phyloP scores from a whole-genome alignment of 1,140 invertebrate species.

The Trialeurodes vaporariorum region DNA sequence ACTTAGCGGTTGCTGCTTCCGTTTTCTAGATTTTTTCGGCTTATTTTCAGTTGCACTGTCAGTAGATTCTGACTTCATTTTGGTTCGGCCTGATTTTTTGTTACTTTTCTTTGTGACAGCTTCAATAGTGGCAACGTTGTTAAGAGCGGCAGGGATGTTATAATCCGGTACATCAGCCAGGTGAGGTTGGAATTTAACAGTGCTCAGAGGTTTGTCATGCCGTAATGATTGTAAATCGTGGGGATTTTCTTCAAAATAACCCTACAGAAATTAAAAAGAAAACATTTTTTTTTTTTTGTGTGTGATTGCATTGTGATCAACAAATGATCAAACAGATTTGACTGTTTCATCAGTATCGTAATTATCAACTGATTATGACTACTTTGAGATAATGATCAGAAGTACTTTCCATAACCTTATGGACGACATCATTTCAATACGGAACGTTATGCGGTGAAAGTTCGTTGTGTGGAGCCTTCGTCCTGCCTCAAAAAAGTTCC shows the following conservation, averaged over 20 bases:
- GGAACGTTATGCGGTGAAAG: too few species aligned
- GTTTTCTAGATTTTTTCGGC: slow-evolving; percentile 4
- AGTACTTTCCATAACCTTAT: too few species aligned
- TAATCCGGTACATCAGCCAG: slow-evolving; percentile 91
- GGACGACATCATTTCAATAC: too few species aligned
- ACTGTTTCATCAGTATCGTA: too few species aligned
- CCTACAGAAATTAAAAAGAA: slow-evolving; percentile 35
- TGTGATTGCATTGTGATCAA: too few species aligned
- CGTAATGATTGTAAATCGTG: slow-evolving; percentile 74
- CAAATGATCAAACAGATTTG: too few species aligned
- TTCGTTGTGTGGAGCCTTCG: too few species aligned
- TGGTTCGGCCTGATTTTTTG: slow-evolving; percentile 4
- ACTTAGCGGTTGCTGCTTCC: slow-evolving; percentile 1
- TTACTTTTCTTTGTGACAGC: slow-evolving; percentile 12
- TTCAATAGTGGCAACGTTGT: slow-evolving; percentile 14
- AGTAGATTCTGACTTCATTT: background rate
- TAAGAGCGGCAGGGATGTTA: slow-evolving; percentile 63
- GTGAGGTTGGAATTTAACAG: slow-evolving; percentile 70
- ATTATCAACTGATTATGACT: too few species aligned
- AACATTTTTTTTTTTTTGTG: too few species aligned
- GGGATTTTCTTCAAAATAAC: slow-evolving; percentile 92
- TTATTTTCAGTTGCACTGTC: background rate
- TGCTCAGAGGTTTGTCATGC: slow-evolving; percentile 86
- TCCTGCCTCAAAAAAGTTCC: too few species aligned
- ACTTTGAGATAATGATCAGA: too few species aligned